phyloP scores from a whole-genome alignment of 2,888 invertebrate genomes.

The Calliscelio sp. region DNA sequence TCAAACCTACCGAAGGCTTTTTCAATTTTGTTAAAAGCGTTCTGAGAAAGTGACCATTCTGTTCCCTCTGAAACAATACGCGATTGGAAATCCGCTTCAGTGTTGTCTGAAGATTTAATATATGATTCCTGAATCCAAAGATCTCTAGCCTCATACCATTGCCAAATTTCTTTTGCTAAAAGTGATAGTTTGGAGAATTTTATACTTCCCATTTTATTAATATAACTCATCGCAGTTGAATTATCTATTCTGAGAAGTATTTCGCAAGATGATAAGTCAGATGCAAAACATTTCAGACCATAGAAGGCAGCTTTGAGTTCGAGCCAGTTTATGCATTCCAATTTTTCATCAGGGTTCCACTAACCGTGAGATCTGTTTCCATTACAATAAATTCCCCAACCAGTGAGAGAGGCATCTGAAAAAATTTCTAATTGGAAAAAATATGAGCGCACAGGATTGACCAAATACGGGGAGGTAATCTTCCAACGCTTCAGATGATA shows the following conservation, averaged over 20 bases:
- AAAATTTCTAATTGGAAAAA: too few relatives aligned
- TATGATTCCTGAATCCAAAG: conserved; percentile 10
- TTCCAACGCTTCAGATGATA: background rate
- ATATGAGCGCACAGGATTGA: background rate
- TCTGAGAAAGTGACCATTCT: background rate
- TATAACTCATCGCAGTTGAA: conserved; percentile 42
- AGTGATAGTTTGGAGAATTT: background rate
- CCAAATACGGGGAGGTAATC: background rate
- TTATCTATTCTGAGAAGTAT: conserved; percentile 74
- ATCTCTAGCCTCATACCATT: background rate
- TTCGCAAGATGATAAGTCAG: conserved; percentile 45
- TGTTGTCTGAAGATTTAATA: conserved; percentile 12
- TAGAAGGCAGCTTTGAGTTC: conserved; percentile 57
- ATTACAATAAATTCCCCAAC: background rate
- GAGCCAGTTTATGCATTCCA: conserved; percentile 19
- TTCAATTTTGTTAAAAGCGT: background rate
- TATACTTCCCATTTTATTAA: conserved; percentile 33
- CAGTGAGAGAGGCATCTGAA: background rate
- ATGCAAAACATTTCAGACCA: conserved; percentile 37
- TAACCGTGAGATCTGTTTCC: background rate
- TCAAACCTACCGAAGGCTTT: conserved; percentile 1
- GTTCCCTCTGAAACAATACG: conserved; percentile 7
- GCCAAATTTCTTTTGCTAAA: conserved; percentile 10
- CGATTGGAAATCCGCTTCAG: conserved; percentile 19
- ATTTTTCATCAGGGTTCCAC: background rate